These are phyloP conservation scores for Porphyrio hochstetteri DNA, from an alignment of 2,113 vertebrate species.

Conservation along the genomic window DNA sequence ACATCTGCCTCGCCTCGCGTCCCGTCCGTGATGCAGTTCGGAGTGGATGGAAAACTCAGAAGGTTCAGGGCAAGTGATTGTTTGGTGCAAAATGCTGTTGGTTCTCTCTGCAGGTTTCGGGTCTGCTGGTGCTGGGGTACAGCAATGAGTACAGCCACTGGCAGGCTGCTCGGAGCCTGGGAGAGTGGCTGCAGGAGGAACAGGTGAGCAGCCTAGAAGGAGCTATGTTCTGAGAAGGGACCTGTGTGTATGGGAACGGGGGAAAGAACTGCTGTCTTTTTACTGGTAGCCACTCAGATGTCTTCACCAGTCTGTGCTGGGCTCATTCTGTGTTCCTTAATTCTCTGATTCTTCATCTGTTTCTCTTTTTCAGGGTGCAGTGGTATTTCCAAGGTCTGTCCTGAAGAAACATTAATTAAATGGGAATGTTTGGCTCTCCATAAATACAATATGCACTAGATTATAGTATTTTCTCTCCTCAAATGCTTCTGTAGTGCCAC, in stretches of 20 bases:
- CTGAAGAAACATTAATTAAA: background rate
- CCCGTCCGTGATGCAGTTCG: background rate
- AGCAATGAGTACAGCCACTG: conserved; percentile 92
- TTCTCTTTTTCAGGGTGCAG: background rate
- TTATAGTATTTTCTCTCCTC: background rate
- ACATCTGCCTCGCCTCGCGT: background rate
- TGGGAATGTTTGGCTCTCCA: background rate
- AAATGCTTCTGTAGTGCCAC: background rate
- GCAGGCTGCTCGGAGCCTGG: conserved; percentile 88
- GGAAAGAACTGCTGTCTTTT: background rate
- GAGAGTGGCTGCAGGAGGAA: conserved; percentile 90
- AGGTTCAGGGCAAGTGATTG: background rate
- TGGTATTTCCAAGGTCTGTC: background rate
- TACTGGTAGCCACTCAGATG: background rate
- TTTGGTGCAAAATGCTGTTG: background rate
- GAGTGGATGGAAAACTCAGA: background rate
- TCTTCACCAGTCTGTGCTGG: background rate
- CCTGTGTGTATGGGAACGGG: background rate
- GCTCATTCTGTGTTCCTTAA: background rate
- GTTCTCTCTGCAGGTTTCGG: conserved; percentile 82
- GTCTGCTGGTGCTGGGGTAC: conserved; percentile 90
- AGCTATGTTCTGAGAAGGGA: background rate
- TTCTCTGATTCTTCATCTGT: background rate
- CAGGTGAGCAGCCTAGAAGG: conserved; percentile 74
- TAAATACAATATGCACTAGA: background rate